Conservation (phyloP, 2,888 invertebrate species). For the Drosophila recens region DNA sequence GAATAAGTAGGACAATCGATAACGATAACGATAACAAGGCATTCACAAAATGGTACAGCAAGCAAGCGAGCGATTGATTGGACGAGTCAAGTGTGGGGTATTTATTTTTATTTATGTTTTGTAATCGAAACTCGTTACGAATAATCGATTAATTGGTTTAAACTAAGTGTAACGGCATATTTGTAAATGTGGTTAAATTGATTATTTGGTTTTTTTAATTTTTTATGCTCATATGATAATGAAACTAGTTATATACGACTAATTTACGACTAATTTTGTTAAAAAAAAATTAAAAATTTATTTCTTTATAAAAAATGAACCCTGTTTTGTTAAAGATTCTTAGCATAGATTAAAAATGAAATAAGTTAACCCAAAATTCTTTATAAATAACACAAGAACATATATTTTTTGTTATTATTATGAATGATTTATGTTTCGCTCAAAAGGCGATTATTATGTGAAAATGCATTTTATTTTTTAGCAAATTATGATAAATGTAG, state of each 20-base stretch:
- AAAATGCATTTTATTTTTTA: too few species aligned
- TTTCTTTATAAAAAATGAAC: too few species aligned
- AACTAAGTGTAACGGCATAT: background rate
- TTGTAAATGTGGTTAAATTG: background rate
- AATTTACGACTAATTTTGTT: too few species aligned
- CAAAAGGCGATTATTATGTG: too few species aligned
- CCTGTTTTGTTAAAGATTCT: too few species aligned
- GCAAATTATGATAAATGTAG: background rate
- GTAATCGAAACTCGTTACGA: background rate
- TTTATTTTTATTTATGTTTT: background rate
- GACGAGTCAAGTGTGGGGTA: background rate
- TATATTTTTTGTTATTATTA: too few species aligned
- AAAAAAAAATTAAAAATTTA: too few species aligned
- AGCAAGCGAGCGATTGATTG: constrained; percentile 23
- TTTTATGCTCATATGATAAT: background rate
- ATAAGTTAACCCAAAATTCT: too few species aligned
- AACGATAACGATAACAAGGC: constrained; percentile 33
- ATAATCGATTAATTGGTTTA: background rate
- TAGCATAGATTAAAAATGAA: too few species aligned
- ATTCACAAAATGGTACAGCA: constrained; percentile 39
- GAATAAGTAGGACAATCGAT: constrained; percentile 40
- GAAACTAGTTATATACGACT: background rate
- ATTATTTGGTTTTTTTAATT: background rate
- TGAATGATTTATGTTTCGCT: too few species aligned
- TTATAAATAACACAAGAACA: too few species aligned